Base-by-base conservation (phyloP, 2,113 vertebrate genomes). In the Rhegmatorhina hoffmannsi region DNA sequence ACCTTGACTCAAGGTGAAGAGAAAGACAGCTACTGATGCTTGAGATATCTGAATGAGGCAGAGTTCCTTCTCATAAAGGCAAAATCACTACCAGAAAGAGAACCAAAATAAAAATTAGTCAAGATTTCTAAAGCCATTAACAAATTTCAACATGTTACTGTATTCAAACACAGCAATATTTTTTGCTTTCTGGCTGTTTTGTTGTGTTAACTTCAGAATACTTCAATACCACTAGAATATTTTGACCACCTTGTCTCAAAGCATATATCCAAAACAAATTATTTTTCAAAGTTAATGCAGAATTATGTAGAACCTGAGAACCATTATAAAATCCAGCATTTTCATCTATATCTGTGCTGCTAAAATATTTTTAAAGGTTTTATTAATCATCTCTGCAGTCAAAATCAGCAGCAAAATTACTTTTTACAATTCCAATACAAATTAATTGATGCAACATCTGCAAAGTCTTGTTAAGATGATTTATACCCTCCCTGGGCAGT, bases 141-240 rank as follows among this genome's bases (percentile, higher is more conserved):
- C 6, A 5, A 73, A 50, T 7, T 46, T 53, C 6, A 29, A 2
- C 1, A 1, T 14, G 5, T 21, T 79, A 38, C 2, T 60, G 1
- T 53, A 46, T 36, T 69, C 26, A 83, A 92, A 49, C 4, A 40
- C 40, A 43, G 15, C 14, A 81, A 25, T 63, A 0, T 36, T 40
- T 66, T 84, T 72, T 63, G 21, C 18, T 84, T 55, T 46, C 10
- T 55, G 34, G 7, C 2, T 38, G 6, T 76, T 75, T 68, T 72
- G 43, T 63, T 66, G 10, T 25, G n/a, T 73, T 68, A 64, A 55
- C 25, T 53, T 4, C 10, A 73, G 18, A 53, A 25, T 76, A 56
- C 8, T 64, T 76, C 33, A 75, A 18, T 13, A 49, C 4, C 2
- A 2, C 12, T 43, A 14, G 31, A 50, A 33, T 64, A 79, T 86